Evolutionary conservation across 2,113 vertebrate genomes (phyloP), one percentile per base, ranked within the genome.

Genomic region (Irena cyanogastra): DNA sequence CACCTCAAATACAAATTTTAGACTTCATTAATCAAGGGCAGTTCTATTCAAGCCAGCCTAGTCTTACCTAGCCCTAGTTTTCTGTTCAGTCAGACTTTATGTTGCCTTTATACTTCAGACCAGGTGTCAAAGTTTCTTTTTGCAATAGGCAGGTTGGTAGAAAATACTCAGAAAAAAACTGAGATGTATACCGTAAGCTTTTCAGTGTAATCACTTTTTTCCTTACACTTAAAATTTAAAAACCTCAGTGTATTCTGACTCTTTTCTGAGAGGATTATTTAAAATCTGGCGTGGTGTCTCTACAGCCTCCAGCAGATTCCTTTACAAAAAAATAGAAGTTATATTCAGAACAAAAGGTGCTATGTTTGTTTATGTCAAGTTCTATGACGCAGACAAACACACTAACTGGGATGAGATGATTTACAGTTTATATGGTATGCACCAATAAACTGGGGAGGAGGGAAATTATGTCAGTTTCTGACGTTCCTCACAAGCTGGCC

Each of bases 401-500:
- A 12, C 33, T 33, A 13, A 52, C 50, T 69, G 37, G 10, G 12
- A 10, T 80, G 54, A 90, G 23, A 8, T 50, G 16, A 33, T 52
- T 74, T 70, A 14, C n/a, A 27, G 41, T 69, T 94, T 61, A 16
- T 74, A 42, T 56, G 30, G 37, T 9, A n/a, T 6, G 11, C 11
- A 13, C 13, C 9, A 23, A 50, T 52, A 56, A 81, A 39, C 13
- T 41, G 47, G 16, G 15, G 12, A 80, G 6, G 7, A 15, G 39
- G 9, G 41, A 78, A 89, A 44, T 23, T 12, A 5, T 23, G 17
- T 2, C 15, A 22, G 21, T 39, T 76, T 74, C 45, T 89, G 33
- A 33, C 0, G 0, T 56, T 87, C 5, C 3, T 81, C 35, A 50
- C 27, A 35, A 54, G 30, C 28, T 77, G 37, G 13, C 37, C 30